Conservation (phyloP, 2,113 vertebrate genomes). For the Pseudorhombus dupliciocellatus region DNA sequence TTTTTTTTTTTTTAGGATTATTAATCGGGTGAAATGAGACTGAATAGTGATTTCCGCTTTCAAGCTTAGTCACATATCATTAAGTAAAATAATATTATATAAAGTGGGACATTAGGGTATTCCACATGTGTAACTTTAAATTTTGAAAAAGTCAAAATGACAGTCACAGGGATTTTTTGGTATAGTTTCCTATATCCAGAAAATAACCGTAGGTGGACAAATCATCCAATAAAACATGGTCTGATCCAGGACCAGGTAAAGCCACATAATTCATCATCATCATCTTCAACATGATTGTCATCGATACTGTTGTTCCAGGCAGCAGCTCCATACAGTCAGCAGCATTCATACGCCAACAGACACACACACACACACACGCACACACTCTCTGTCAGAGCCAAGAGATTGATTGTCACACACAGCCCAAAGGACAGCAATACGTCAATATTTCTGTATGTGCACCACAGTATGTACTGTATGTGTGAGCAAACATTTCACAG, state of each 20-base stretch:
- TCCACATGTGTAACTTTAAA: too few relatives aligned
- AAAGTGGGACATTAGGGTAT: too few relatives aligned
- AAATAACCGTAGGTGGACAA: too few relatives aligned
- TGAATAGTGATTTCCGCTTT: background rate
- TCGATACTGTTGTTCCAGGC: slow-evolving; percentile 73
- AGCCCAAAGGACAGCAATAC: slow-evolving; percentile 91
- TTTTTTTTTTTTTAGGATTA: background rate
- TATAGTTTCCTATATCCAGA: too few relatives aligned
- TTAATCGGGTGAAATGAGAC: background rate
- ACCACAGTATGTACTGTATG: slow-evolving; percentile 10
- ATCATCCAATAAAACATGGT: too few relatives aligned
- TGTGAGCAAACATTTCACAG: slow-evolving; percentile 44
- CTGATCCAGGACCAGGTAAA: background rate
- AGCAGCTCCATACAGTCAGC: slow-evolving; percentile 90
- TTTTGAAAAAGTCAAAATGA: too few relatives aligned
- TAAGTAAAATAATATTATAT: too few relatives aligned
- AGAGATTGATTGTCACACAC: slow-evolving; percentile 96
- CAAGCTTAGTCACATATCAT: background rate
- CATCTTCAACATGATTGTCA: background rate
- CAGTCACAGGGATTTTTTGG: too few relatives aligned
- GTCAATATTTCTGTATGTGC: slow-evolving; percentile 85
- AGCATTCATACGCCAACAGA: slow-evolving; percentile 20
- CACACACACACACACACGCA: slow-evolving; percentile 2
- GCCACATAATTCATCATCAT: slow-evolving; percentile 53
- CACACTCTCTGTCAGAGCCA: slow-evolving; percentile 53